A percentile compares a stretch with the other conserved stretches of the same genome.
These are phyloP conservation scores for Drosophila ustulata DNA, from an alignment of 2,888 invertebrate genomes.

Conservation along the genomic window DNA sequence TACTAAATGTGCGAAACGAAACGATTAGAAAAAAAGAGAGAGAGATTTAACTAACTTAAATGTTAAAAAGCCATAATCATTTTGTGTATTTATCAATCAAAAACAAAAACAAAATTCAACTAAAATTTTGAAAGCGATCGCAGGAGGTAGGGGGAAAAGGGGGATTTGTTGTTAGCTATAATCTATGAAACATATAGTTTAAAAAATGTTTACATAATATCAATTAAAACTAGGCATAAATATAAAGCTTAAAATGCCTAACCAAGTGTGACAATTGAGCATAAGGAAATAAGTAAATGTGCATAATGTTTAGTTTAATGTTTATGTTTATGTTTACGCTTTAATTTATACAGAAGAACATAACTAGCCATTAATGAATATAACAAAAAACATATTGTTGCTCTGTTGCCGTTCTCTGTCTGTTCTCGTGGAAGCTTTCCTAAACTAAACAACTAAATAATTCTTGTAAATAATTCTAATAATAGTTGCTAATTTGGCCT, in stretches of 20 bases:
- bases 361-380: constrained; percentile 46
- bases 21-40: constrained; percentile 30
- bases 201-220: constrained; percentile 55
- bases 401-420: constrained; percentile 18
- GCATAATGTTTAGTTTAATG: constrained; percentile 42
- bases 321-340: constrained; percentile 27
- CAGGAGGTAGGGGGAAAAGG: background rate
- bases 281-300: constrained; percentile 77
- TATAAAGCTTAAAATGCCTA: constrained; percentile 55
- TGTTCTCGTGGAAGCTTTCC: constrained; percentile 60
- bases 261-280: constrained; percentile 50
- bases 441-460: constrained; percentile 55
- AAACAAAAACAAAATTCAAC: constrained; percentile 72
- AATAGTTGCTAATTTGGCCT: constrained; percentile 80
- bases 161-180: constrained; percentile 17
- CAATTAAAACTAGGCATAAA: constrained; percentile 76
- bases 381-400: constrained; percentile 50
- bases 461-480: constrained; percentile 37
- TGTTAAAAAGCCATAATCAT: constrained; percentile 67
- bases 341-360: constrained; percentile 14
- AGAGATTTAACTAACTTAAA: constrained; percentile 72
- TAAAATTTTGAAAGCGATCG: constrained; percentile 48
- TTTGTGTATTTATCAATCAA: constrained; percentile 20
- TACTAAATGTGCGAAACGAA: constrained; percentile 36
- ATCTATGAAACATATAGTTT: constrained; percentile 37